Conservation (phyloP, 2,113 vertebrate genomes). For the Heliornis fulica region DNA sequence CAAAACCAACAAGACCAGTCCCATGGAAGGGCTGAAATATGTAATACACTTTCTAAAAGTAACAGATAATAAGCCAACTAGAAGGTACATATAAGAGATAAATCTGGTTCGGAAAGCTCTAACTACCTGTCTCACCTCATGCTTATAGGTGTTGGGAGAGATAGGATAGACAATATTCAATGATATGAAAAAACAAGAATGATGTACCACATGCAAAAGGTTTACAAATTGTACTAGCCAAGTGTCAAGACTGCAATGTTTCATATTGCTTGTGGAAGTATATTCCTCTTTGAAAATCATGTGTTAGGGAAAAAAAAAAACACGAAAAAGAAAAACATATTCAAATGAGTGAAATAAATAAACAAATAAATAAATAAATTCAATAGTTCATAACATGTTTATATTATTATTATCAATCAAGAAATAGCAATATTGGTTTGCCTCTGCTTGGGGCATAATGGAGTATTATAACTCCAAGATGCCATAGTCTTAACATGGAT, state of each 20-base stretch:
- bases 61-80: neutral
- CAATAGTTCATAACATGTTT: no score
- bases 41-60: neutral
- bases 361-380: no score
- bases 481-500: no score
- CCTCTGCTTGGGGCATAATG: no score
- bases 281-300: neutral
- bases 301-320: fast-evolving
- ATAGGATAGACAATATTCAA: neutral
- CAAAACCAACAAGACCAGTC: neutral
- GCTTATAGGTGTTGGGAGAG: neutral
- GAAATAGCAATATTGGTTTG: no score
- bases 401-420: no score
- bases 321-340: neutral
- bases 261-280: neutral
- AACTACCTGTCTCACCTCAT: neutral
- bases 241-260: neutral
- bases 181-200: neutral
- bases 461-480: no score
- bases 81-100: neutral
- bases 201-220: fast-evolving
- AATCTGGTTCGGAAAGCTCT: neutral
- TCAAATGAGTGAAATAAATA: neutral
- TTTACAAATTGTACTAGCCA: neutral
- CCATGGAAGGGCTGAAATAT: neutral